Percentiles rank a stretch among this genome's conserved stretches.
These are phyloP conservation scores for Zaprionus bogoriensis DNA, from an alignment of 2,888 invertebrate species.

Conservation along the genomic window DNA sequence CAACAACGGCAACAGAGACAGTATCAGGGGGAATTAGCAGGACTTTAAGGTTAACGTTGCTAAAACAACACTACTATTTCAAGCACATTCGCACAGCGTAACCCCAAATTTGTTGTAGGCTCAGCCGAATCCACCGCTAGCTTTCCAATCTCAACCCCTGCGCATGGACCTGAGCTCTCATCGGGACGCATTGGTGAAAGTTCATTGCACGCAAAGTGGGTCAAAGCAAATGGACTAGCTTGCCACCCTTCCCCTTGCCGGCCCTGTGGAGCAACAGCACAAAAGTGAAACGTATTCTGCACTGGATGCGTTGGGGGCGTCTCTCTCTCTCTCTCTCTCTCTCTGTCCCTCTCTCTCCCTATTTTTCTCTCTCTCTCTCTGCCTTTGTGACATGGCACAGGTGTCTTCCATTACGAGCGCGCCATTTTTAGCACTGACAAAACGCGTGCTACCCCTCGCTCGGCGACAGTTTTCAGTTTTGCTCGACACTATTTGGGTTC, in stretches of 20 bases:
- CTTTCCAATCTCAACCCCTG: constrained; percentile 2
- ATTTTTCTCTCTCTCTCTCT: no score
- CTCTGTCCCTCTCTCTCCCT: no score
- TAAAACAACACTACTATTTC: constrained; percentile 46
- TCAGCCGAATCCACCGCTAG: constrained; percentile 7
- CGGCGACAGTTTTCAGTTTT: constrained; percentile 17
- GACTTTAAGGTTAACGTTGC: constrained; percentile 68
- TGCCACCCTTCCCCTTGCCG: not conserved
- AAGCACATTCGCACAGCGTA: constrained; percentile 43
- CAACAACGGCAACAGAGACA: constrained; percentile 5
- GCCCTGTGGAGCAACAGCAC: constrained; percentile 39
- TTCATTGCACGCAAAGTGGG: constrained; percentile 80
- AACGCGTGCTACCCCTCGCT: constrained; percentile 8
- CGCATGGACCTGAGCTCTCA: constrained; percentile 38
- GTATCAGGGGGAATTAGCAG: constrained; percentile 25
- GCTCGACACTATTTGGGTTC: constrained; percentile 58
- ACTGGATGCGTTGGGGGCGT: not conserved
- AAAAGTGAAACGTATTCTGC: constrained; percentile 68
- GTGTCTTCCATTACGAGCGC: constrained; percentile 68
- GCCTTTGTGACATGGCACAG: constrained; percentile 67
- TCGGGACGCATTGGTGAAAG: constrained; percentile 54
- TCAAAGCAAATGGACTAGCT: constrained; percentile 82
- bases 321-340: no score
- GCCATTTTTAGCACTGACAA: constrained; percentile 53
- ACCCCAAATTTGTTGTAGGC: constrained; percentile 64